Base-by-base conservation (phyloP, 2,797 vertebrate genomes). In the Microcaecilia unicolor region DNA sequence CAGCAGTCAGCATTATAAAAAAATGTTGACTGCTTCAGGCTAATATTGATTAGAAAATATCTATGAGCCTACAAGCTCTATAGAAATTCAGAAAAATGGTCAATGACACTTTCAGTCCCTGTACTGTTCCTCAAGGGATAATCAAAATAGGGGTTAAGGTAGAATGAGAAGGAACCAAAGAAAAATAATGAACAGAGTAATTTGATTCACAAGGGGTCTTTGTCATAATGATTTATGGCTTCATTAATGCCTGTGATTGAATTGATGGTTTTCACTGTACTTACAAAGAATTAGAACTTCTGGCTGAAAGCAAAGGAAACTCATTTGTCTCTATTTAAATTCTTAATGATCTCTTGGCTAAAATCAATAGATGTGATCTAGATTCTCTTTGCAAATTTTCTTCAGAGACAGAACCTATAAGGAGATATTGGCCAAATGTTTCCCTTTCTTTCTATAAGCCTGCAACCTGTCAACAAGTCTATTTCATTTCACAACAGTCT, bases 211-310 rank as follows among this genome's bases (percentile, higher is more conserved):
- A 19, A 35, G 40, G 47, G 52, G 67, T 65, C 42, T 39, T 60
- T 48, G 41, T 53, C 30, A 50, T 70, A 48, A 57, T 61, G 68
- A 66, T 64, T 59, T 44, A 53, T 47, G 14, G 64, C 37, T 59
- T 67, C 48, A 16, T 60, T 63, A 68, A 64, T 45, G 54, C 49
- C 29, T 40, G 51, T 34, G 56, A 50, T 41, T 47, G 52, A 63
- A 51, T 29, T 44, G 54, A 48, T 12, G 18, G 28, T 54, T 49
- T 29, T 17, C 21, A 25, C 29, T 12, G 9, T 13, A 34, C 33
- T 64, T 43, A 16, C 11, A 14, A 14, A 39, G 50, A 45, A 32
- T 5, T 43, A 39, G 31, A 31, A 48, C 10, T 3, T 22, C 30
- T 15, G 34, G 42, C 47, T 41, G 48, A 37, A 35, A 40, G 40